Base-by-base conservation (phyloP, 2,888 invertebrate genomes). In the Pogonocherus hispidulus region DNA sequence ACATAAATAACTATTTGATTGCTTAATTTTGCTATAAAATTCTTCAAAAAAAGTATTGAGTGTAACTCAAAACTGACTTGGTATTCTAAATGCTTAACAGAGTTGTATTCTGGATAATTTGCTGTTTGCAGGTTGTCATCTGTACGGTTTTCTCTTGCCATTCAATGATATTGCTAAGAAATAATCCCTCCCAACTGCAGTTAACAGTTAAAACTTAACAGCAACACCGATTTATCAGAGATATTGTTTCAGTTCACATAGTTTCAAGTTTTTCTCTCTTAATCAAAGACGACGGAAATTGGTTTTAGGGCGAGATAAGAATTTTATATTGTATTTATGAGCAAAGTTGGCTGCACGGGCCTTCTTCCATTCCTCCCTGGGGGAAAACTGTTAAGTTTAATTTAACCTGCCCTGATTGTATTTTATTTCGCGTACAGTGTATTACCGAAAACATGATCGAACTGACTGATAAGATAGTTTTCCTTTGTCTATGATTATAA, bases 181-280 rank as follows among this genome's bases (percentile, higher is more conserved):
- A 35, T 23, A 47, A 47, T 60, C 32, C 47, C 35, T 49, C 20
- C 4, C 11, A 32, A 51, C 49, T 47, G 22, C 60, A 32, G 41
- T 56, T 56, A 56, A 56, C 32, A 27, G 27, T 57, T 54, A 49
- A 66, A 72, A 73, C 67, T 71, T 67, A 27, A 56, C 16, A 69
- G 67, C 41, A 71, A 70, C 59, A 54, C 46, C 71, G 64, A 73
- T 73, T 73, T 71, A 73, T 73, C 73, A 73, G 63, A 67, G 55
- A 67, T 73, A 71, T 71, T 73, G 73, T 71, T 69, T 70, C 67
- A 66, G 69, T 66, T 73, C 69, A 63, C 63, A 71, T 66, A 71
- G 67, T 69, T 63, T 47, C 22, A 37, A 18, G 64, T 63, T 69
- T 71, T 67, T 67, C 56, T 47, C 52, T 69, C 63, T 69, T 71